phyloP scores from a whole-genome alignment of 2,797 vertebrate species.

The Sternotherus odoratus region DNA sequence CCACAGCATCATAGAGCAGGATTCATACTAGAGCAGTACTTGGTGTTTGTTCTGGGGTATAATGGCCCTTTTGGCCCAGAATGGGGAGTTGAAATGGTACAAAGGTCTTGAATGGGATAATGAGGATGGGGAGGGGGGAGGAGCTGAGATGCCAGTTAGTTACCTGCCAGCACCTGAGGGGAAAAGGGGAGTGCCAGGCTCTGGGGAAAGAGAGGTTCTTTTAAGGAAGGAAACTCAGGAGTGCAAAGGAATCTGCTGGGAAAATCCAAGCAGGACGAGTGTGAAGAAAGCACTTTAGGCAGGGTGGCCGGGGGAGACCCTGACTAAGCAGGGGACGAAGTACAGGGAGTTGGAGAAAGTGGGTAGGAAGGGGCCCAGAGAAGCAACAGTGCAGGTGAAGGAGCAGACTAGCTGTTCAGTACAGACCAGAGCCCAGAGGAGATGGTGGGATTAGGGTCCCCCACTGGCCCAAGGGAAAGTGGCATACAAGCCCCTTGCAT shows the following conservation, averaged over 20 bases:
- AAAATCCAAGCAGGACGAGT: not conserved
- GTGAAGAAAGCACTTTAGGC: not conserved
- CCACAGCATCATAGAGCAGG: not conserved
- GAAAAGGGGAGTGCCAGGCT: no score
- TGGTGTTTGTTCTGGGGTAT: no score
- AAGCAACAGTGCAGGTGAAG: not conserved
- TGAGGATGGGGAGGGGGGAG: no score
- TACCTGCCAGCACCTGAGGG: no score
- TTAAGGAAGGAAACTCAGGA: not conserved
- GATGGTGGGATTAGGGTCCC: not conserved
- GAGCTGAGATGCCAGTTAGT: no score
- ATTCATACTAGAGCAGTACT: fast-evolving
- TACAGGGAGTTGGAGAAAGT: not conserved
- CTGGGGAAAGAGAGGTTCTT: no score
- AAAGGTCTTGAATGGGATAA: not conserved
- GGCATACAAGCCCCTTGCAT: not conserved
- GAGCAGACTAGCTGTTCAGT: not conserved
- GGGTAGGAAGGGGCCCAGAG: not conserved
- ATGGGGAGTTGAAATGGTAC: not conserved
- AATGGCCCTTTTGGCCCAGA: not conserved
- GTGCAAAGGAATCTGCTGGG: not conserved
- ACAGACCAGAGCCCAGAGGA: not conserved
- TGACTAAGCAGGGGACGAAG: not conserved
- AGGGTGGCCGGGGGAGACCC: not conserved
- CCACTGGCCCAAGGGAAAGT: not conserved